Evolutionary conservation across 2,888 invertebrate species (phyloP).

Genomic region (Drosophila merina): DNA sequence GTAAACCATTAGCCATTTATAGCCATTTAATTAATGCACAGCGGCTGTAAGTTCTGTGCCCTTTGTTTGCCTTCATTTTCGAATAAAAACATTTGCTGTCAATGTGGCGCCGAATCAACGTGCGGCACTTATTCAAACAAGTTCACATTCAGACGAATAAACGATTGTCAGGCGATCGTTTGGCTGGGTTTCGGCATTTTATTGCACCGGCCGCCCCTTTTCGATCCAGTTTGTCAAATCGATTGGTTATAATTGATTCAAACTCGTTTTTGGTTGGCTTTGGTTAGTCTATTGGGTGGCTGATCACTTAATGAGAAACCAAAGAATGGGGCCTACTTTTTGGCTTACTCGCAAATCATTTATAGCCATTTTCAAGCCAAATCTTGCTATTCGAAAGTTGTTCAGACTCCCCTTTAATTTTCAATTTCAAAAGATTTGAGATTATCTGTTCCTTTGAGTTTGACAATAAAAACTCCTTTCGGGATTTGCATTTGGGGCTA

Average conservation of each 20-base stretch:
- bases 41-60: conserved; percentile 17
- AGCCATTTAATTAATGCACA: not conserved
- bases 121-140: conserved; percentile 16
- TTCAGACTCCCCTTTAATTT: not conserved
- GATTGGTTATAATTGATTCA: conserved; percentile 35
- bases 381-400: too few relatives aligned
- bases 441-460: not conserved
- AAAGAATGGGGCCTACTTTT: conserved; percentile 46
- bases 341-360: not conserved
- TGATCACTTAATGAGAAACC: not conserved
- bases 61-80: conserved; percentile 51
- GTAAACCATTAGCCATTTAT: conserved; percentile 4
- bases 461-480: not conserved
- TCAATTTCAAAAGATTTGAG: not conserved
- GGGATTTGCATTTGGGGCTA: conserved; percentile 4
- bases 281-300: conserved; percentile 11
- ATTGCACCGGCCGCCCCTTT: conserved; percentile 41
- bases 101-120: conserved; percentile 39
- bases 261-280: conserved; percentile 49
- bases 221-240: conserved; percentile 21
- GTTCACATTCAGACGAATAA: conserved; percentile 22
- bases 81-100: conserved; percentile 58
- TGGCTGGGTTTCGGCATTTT: conserved; percentile 54
- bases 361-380: conserved; percentile 13
- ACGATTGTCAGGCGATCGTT: conserved; percentile 14